A percentile compares a stretch with the other conserved stretches of the same genome.
Evolutionary conservation across 2,888 invertebrate genomes (phyloP).

Genomic region (Thecophora atra): DNA sequence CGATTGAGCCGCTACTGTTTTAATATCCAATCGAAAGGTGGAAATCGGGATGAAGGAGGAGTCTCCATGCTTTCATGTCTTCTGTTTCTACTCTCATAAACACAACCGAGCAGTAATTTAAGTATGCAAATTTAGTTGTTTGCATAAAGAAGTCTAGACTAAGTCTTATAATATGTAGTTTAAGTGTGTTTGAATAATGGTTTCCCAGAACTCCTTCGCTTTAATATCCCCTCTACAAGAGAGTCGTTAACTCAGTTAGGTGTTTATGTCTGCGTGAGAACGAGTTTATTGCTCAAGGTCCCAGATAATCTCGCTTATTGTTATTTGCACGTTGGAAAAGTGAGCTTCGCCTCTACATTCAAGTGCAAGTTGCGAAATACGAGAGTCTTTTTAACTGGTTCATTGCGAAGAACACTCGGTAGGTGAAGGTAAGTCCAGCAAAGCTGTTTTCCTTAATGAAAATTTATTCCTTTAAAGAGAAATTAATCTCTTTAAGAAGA

Average conservation of each 20-base stretch:
- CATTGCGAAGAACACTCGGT: no score
- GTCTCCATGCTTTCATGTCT: not conserved
- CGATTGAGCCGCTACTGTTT: not conserved
- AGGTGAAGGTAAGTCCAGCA: no score
- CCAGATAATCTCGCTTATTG: not conserved
- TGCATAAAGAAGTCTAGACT: slow-evolving; percentile 4
- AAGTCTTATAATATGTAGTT: not conserved
- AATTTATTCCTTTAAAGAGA: no score
- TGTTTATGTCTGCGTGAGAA: no score
- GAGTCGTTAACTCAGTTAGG: no score
- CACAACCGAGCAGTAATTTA: no score
- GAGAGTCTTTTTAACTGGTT: no score
- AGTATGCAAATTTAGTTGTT: no score
- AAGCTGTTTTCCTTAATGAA: no score
- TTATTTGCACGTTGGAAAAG: not conserved
- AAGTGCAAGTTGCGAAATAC: not conserved
- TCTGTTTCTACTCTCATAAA: no score
- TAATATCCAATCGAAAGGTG: not conserved
- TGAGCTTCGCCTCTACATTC: not conserved
- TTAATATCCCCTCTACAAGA: not conserved
- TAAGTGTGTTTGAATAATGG: not conserved
- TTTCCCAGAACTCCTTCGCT: not conserved
- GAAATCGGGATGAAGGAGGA: not conserved
- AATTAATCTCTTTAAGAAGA: no score
- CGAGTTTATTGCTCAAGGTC: no score